phyloP scores from a whole-genome alignment of 2,888 invertebrate genomes.

The Stegophylla sp. region DNA sequence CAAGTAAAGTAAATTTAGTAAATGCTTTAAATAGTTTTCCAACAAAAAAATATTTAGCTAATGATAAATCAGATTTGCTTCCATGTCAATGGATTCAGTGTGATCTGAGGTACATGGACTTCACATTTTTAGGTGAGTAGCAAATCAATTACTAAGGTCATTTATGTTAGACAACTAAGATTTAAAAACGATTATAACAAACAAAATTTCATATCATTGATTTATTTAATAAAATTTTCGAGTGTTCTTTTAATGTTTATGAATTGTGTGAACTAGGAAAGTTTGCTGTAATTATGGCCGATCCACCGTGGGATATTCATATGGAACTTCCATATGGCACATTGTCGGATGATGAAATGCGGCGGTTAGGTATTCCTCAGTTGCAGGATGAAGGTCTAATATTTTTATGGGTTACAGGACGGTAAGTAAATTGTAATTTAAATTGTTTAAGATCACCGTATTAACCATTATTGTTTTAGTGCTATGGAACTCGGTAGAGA shows the following conservation, averaged over 20 bases:
- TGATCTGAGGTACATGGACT: slow-evolving; percentile 88
- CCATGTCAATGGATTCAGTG: slow-evolving; percentile 98
- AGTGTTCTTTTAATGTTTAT: background rate
- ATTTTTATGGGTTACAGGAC: slow-evolving; percentile 97
- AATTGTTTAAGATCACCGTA: background rate
- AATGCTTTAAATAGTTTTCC: slow-evolving; percentile 41
- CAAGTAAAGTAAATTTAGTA: slow-evolving; percentile 59
- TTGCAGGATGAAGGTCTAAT: slow-evolving; percentile 95
- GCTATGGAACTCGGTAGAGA: slow-evolving; percentile 96
- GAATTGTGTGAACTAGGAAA: slow-evolving; percentile 71
- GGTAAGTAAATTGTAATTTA: slow-evolving; percentile 66
- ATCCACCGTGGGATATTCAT: slow-evolving; percentile 99
- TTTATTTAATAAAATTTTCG: background rate
- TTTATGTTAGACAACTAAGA: too few species aligned
- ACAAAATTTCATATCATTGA: too few species aligned
- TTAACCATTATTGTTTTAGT: slow-evolving; percentile 67
- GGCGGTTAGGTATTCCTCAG: slow-evolving; percentile 90
- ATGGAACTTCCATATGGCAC: slow-evolving; percentile 99
- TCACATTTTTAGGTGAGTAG: slow-evolving; percentile 79
- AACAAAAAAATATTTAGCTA: slow-evolving; percentile 56
- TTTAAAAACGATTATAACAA: too few species aligned
- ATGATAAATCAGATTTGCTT: slow-evolving; percentile 72
- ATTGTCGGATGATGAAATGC: slow-evolving; percentile 98
- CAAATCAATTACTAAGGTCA: background rate
- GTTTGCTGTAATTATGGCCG: slow-evolving; percentile 98